These are phyloP conservation scores for Stegophylla sp. DNA, from an alignment of 2,888 invertebrate species.

Conservation along the genomic window DNA sequence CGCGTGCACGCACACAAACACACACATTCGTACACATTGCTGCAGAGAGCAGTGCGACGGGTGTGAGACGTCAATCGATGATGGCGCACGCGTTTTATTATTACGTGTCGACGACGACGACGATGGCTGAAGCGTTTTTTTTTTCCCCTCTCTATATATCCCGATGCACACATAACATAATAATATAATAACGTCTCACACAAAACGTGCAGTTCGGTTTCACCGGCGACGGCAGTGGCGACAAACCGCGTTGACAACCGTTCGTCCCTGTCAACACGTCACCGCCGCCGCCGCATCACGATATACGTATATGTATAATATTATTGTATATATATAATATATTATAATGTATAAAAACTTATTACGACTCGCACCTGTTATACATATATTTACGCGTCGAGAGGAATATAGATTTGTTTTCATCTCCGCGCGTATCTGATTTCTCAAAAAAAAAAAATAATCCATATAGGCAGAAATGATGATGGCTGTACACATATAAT, in stretches of 20 bases:
- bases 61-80: constrained; percentile 56
- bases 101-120: constrained; percentile 33
- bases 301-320: background rate
- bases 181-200: background rate
- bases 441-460: constrained; percentile 8
- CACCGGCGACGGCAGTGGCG: constrained; percentile 17
- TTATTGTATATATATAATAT: background rate
- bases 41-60: constrained; percentile 31
- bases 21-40: background rate
- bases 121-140: no score
- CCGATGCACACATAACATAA: constrained; percentile 14
- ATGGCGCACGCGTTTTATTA: constrained; percentile 47
- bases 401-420: background rate
- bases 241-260: constrained; percentile 50
- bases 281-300: background rate
- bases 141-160: constrained; percentile 24
- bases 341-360: constrained; percentile 42
- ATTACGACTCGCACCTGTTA: constrained; percentile 48
- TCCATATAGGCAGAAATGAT: background rate
- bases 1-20: background rate
- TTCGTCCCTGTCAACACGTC: constrained; percentile 41
- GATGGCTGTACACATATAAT: background rate
- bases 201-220: constrained; percentile 37
- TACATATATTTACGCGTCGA: background rate
- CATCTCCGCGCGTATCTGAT: constrained; percentile 10